Conservation (phyloP, 2,888 invertebrate species). For the Aphodius sticticus region DNA sequence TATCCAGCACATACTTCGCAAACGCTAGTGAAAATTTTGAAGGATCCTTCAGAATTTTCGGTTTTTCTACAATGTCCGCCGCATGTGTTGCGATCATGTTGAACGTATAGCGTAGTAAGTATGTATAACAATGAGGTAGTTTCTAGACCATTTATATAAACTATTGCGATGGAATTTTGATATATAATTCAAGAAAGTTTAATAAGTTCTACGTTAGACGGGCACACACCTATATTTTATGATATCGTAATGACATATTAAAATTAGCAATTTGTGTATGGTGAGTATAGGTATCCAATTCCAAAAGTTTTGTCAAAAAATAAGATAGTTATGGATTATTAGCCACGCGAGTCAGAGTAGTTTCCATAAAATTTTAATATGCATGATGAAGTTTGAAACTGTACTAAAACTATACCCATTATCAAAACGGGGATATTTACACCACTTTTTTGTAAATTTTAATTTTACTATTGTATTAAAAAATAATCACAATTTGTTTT, state of each 20-base stretch:
- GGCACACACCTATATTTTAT: background rate
- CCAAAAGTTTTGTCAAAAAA: background rate
- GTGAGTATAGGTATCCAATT: background rate
- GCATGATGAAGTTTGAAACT: background rate
- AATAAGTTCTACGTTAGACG: background rate
- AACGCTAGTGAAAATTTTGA: constrained; percentile 24
- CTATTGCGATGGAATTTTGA: background rate
- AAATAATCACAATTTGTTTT: too few species aligned
- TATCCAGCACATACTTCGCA: constrained; percentile 24
- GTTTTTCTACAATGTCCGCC: background rate
- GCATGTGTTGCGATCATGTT: too few species aligned
- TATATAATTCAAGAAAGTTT: constrained; percentile 17
- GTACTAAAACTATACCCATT: too few species aligned
- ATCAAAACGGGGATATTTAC: too few species aligned
- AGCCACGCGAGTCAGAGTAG: background rate
- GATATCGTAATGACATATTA: background rate
- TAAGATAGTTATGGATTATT: background rate
- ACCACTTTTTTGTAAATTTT: too few species aligned
- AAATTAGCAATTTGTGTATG: background rate
- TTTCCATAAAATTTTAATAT: background rate
- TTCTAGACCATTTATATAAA: constrained; percentile 6
- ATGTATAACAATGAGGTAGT: background rate
- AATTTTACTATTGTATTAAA: too few species aligned
- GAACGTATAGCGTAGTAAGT: too few species aligned
- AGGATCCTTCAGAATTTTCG: constrained; percentile 7